phyloP scores from a whole-genome alignment of 2,113 vertebrate species.

The Cryptomyrus ogoouensis region DNA sequence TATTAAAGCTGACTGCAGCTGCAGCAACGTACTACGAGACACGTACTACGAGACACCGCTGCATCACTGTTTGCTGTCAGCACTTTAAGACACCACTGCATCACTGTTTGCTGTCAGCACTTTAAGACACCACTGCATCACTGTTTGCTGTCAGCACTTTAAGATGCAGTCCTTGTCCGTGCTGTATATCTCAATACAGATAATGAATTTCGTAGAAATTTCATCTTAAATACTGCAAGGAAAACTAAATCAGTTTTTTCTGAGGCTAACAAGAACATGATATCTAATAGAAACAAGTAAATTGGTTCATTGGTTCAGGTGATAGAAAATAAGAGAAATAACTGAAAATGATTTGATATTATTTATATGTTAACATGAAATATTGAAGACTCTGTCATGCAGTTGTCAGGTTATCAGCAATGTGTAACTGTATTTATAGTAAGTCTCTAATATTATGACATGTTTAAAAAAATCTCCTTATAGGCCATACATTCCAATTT shows the following conservation, averaged over 20 bases:
- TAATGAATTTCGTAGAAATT: background rate
- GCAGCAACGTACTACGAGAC: background rate
- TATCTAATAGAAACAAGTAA: background rate
- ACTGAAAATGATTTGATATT: background rate
- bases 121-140: background rate
- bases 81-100: background rate
- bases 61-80: background rate
- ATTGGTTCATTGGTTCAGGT: background rate
- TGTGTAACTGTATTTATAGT: background rate
- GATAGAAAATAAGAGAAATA: background rate
- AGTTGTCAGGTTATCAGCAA: background rate
- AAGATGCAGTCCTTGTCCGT: background rate
- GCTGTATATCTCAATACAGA: background rate
- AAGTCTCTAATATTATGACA: background rate
- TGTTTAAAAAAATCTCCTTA: background rate
- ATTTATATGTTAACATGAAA: background rate
- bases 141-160: background rate
- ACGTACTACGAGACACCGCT: background rate
- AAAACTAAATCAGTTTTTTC: background rate
- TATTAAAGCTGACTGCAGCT: constrained; percentile 3
- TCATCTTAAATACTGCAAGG: background rate
- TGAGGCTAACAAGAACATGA: background rate
- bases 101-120: background rate
- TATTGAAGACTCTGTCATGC: background rate
- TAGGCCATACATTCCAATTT: background rate